phyloP scores from a whole-genome alignment of 1,140 invertebrate genomes.

The Anoplophora glabripennis region DNA sequence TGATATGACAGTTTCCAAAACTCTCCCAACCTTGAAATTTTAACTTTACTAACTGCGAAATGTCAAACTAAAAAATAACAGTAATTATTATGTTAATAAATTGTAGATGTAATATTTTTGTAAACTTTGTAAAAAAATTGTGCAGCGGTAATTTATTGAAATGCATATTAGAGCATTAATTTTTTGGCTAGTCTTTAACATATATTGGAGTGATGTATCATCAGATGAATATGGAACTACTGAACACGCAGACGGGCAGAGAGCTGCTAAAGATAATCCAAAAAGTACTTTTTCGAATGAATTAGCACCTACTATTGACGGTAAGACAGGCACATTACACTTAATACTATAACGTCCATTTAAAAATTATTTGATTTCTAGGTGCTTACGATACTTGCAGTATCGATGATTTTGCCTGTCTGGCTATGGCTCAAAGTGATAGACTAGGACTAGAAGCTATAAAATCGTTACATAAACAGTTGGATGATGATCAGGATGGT shows the following conservation, averaged over 20 bases:
- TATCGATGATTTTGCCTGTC: slow-evolving; percentile 70
- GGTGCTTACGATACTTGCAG: slow-evolving; percentile 50
- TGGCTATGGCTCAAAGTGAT: slow-evolving; percentile 71
- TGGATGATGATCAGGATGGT: slow-evolving; percentile 93
- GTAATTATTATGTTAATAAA: slow-evolving; percentile 35
- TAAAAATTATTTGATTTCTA: slow-evolving; percentile 24
- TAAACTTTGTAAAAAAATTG: slow-evolving; percentile 17
- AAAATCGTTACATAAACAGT: slow-evolving; percentile 77
- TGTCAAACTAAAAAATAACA: slow-evolving; percentile 36
- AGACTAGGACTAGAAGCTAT: slow-evolving; percentile 85
- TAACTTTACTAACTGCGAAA: slow-evolving; percentile 19
- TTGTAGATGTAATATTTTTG: slow-evolving; percentile 18
- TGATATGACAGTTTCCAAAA: slow-evolving; percentile 17
- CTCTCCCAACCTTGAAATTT: slow-evolving; percentile 21
- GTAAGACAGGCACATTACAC: slow-evolving; percentile 10
- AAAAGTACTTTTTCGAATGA: slow-evolving; percentile 19
- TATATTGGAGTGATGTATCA: slow-evolving; percentile 16
- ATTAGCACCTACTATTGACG: slow-evolving; percentile 9
- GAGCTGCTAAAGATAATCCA: slow-evolving; percentile 15
- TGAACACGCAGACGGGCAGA: slow-evolving; percentile 1
- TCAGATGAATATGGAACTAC: slow-evolving; percentile 7
- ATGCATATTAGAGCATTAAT: slow-evolving; percentile 32
- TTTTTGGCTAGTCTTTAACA: slow-evolving; percentile 38
- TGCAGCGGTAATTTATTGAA: slow-evolving; percentile 8
- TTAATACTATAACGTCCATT: background rate